These are phyloP conservation scores for Drosophila navojoa DNA, from an alignment of 1,140 invertebrate genomes.

Conservation along the genomic window DNA sequence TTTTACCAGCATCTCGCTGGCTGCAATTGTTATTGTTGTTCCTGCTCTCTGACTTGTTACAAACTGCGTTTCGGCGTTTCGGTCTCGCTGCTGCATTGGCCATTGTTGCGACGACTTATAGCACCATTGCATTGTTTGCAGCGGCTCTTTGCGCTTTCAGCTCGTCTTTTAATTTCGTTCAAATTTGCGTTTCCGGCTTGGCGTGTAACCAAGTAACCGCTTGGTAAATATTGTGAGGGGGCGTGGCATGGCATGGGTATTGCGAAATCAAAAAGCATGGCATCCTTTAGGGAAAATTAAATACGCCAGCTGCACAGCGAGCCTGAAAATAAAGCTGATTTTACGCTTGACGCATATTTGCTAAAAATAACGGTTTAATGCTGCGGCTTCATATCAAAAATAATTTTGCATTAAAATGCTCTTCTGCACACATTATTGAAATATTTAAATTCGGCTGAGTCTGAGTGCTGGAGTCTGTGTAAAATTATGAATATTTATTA, in stretches of 20 bases:
- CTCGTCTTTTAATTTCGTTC: conserved; percentile 46
- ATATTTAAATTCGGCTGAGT: too few species aligned
- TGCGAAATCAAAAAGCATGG: conserved; percentile 5
- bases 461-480: too few species aligned
- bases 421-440: neutral
- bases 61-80: neutral
- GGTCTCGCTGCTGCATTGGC: neutral
- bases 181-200: conserved; percentile 44
- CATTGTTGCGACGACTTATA: conserved; percentile 15
- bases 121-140: conserved; percentile 13
- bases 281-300: conserved; percentile 12
- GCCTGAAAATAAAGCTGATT: conserved; percentile 13
- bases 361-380: conserved; percentile 3
- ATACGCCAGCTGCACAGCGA: conserved; percentile 10
- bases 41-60: conserved; percentile 2
- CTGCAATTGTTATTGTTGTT: conserved; percentile 22
- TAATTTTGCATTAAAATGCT: neutral
- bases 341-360: conserved; percentile 7
- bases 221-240: conserved; percentile 16
- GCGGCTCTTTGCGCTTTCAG: conserved; percentile 19
- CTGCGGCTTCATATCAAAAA: neutral
- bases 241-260: neutral
- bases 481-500: too few species aligned
- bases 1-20: conserved; percentile 47
- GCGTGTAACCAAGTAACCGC: conserved; percentile 41